Evolutionary conservation across 2,888 invertebrate genomes (phyloP).

Genomic region (Ormia ochracea): DNA sequence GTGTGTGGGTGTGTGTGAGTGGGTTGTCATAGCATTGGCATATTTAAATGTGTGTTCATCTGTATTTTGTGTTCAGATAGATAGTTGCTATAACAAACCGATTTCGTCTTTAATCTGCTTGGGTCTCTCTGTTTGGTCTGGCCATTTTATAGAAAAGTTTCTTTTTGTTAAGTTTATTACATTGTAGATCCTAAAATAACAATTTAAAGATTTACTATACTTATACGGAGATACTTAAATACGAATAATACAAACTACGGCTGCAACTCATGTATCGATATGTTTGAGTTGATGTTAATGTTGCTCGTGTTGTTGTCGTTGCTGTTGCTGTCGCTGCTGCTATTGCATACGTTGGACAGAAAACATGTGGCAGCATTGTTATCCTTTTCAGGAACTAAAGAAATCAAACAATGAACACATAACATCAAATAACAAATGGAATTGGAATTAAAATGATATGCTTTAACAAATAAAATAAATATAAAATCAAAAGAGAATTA

Average conservation of each 20-base stretch:
- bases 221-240: not conserved
- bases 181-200: constrained; percentile 54
- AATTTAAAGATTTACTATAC: constrained; percentile 56
- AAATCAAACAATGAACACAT: constrained; percentile 59
- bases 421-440: constrained; percentile 55
- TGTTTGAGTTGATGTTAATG: not conserved
- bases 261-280: not conserved
- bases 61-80: too few species aligned
- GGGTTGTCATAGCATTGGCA: too few species aligned
- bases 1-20: not conserved
- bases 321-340: not conserved
- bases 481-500: constrained; percentile 11
- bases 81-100: constrained; percentile 30
- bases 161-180: constrained; percentile 50
- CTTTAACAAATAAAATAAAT: constrained; percentile 47
- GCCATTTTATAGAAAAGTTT: constrained; percentile 23
- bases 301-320: not conserved
- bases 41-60: too few species aligned
- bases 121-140: not conserved
- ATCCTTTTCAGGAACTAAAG: constrained; percentile 44
- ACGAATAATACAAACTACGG: not conserved
- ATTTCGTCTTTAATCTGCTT: constrained; percentile 33
- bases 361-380: constrained; percentile 44
- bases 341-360: not conserved
- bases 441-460: constrained; percentile 52